A percentile compares a stretch with the other conserved stretches of the same genome.
Evolutionary conservation across 2,113 vertebrate species (phyloP).

Genomic region (Sphaerodactylus townsendi): DNA sequence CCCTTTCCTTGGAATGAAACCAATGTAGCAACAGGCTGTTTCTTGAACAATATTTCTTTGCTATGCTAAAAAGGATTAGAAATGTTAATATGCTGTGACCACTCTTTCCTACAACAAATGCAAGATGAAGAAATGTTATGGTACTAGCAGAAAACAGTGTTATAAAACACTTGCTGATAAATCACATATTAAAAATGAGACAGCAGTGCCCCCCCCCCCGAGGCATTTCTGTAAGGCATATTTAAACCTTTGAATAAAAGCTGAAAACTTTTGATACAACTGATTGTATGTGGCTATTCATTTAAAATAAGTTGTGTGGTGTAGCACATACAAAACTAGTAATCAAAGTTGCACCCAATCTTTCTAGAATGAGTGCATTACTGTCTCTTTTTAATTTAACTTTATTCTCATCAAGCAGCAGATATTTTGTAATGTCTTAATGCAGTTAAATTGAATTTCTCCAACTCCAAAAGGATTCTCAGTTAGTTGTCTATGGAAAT

Average conservation of each 20-base stretch:
- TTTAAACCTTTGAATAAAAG: conserved; percentile 49
- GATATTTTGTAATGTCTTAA: conserved; percentile 15
- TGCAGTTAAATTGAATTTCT: not conserved
- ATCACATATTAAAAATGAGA: conserved; percentile 34
- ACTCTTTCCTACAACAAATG: not conserved
- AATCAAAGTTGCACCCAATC: conserved; percentile 48
- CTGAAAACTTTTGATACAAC: conserved; percentile 60
- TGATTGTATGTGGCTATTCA: conserved; percentile 51
- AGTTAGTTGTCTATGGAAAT: too few relatives aligned
- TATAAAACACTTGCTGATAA: conserved; percentile 21
- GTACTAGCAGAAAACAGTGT: not conserved
- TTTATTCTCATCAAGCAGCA: conserved; percentile 10
- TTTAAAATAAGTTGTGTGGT: conserved; percentile 50
- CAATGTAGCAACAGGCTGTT: not conserved
- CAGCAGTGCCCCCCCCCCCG: conserved; percentile 12
- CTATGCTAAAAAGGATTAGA: not conserved
- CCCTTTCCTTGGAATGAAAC: not conserved
- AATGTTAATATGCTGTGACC: not conserved
- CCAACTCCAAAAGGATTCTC: too few relatives aligned
- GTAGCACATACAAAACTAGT: conserved; percentile 31
- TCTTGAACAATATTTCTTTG: not conserved
- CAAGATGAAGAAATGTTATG: conserved; percentile 10
- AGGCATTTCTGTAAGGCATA: conserved; percentile 43
- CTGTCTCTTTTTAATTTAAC: conserved; percentile 37
- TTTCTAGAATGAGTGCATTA: conserved; percentile 55